Evolutionary conservation across 2,113 vertebrate species (phyloP).

Genomic region (Clarias batrachus): DNA sequence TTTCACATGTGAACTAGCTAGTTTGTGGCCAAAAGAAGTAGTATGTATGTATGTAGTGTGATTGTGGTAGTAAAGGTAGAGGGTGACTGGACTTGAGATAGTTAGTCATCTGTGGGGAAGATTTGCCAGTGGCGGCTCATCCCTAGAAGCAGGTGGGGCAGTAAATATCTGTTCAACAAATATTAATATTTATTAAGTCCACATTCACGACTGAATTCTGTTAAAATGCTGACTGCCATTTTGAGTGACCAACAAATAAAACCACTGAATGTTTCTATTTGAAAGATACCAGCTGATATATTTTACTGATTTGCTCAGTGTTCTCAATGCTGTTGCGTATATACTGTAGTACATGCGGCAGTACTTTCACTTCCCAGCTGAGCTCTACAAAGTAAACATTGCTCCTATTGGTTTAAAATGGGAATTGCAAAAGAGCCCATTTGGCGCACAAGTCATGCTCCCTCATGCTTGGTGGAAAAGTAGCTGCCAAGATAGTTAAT

Average conservation of each 20-base stretch:
- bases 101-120: not conserved
- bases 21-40: not conserved
- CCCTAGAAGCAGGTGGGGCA: not conserved
- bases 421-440: not conserved
- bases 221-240: not conserved
- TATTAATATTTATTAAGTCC: not conserved
- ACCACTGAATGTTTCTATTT: not conserved
- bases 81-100: not conserved
- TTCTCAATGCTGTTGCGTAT: not conserved
- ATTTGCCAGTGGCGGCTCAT: not conserved
- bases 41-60: not conserved
- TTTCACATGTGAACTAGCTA: not conserved
- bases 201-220: not conserved
- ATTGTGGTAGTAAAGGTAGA: not conserved
- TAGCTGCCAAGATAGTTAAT: not conserved
- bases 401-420: not conserved
- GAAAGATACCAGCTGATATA: not conserved
- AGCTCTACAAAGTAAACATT: not conserved
- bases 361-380: not conserved
- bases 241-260: not conserved
- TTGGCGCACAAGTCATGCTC: not conserved
- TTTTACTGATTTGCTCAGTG: not conserved
- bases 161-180: not conserved
- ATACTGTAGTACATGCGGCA: too few species aligned
- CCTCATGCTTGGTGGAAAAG: not conserved